These are phyloP conservation scores for Aythya baeri DNA, from an alignment of 2,113 vertebrate genomes.

Conservation along the genomic window DNA sequence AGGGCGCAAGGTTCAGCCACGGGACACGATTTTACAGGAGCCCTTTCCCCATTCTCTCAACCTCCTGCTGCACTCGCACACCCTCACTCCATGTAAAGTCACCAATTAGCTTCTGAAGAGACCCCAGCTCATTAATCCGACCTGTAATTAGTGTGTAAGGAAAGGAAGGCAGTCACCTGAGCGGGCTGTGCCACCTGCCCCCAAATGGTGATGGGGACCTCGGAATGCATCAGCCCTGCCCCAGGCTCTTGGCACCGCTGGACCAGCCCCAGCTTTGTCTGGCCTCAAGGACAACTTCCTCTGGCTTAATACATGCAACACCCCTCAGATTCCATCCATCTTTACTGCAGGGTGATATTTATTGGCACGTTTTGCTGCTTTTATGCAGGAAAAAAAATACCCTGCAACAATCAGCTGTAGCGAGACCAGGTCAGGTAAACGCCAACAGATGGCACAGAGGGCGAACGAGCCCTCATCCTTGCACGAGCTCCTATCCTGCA, in stretches of 20 bases:
- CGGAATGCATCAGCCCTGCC: background rate
- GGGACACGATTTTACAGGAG: background rate
- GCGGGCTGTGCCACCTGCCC: rapidly evolving
- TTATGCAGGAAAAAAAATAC: background rate
- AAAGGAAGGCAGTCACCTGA: background rate
- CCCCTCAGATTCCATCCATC: background rate
- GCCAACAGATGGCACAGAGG: background rate
- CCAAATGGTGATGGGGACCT: background rate
- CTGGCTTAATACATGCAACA: background rate
- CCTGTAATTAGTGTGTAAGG: background rate
- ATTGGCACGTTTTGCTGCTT: background rate
- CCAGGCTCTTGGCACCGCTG: background rate
- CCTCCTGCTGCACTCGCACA: background rate
- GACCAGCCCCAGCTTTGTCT: background rate
- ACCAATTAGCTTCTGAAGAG: background rate
- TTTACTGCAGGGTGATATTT: background rate
- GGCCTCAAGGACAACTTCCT: background rate
- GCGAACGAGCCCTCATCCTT: background rate
- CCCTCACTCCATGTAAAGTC: background rate
- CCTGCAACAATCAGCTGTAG: background rate
- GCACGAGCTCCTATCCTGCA: background rate
- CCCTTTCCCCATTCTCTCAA: background rate
- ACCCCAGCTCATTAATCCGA: background rate
- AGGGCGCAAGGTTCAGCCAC: background rate
- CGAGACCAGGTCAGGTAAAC: background rate